These are phyloP conservation scores for Phasianus colchicus DNA, from an alignment of 2,113 vertebrate species.

Conservation along the genomic window DNA sequence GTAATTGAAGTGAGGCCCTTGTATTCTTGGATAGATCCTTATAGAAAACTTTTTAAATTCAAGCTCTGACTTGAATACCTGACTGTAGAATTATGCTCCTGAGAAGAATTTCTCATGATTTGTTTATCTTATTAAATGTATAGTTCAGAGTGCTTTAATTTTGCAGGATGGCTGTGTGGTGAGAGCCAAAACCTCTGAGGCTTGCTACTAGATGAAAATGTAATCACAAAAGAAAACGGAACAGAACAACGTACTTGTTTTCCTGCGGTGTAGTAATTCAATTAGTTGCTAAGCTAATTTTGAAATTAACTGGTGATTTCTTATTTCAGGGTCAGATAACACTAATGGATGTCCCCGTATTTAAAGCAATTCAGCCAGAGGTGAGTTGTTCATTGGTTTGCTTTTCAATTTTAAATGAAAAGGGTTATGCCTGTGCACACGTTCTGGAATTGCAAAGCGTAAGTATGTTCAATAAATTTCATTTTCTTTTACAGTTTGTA, in stretches of 20 bases:
- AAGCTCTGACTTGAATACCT: background rate
- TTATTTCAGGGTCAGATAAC: constrained; percentile 94
- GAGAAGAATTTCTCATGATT: background rate
- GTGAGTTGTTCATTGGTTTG: constrained; percentile 78
- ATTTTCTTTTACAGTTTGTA: background rate
- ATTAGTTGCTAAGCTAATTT: background rate
- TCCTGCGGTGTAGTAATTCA: background rate
- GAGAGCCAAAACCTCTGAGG: background rate
- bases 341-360: constrained; percentile 97
- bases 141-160: background rate
- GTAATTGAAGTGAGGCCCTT: background rate
- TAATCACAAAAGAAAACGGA: background rate
- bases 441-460: background rate
- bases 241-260: background rate
- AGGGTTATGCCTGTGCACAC: background rate
- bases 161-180: background rate
- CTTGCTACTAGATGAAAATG: background rate
- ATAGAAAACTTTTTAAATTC: fast-evolving
- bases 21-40: background rate
- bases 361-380: constrained; percentile 98
- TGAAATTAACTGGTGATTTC: background rate
- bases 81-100: background rate
- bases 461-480: background rate
- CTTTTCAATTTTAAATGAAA: constrained; percentile 15
- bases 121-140: background rate